phyloP scores from a whole-genome alignment of 2,888 invertebrate genomes.

The Listrodromus nycthemerus region DNA sequence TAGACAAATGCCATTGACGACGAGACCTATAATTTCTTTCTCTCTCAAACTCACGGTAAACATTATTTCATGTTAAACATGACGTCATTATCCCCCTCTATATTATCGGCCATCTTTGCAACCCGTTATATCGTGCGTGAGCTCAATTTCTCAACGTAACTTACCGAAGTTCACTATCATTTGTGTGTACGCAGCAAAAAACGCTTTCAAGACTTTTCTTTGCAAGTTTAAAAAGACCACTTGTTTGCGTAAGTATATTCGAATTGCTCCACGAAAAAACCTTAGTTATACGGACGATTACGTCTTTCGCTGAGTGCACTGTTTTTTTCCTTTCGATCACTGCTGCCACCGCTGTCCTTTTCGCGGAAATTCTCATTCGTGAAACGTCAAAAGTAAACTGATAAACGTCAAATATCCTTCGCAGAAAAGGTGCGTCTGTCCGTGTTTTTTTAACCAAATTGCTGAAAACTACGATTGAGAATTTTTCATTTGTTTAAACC shows the following conservation, averaged over 20 bases:
- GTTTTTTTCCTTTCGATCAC: slow-evolving; percentile 2
- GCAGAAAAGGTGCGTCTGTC: neutral
- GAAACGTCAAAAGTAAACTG: slow-evolving; percentile 39
- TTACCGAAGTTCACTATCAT: slow-evolving; percentile 21
- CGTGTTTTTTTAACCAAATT: neutral
- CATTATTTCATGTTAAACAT: slow-evolving; percentile 61
- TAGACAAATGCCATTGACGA: slow-evolving; percentile 1
- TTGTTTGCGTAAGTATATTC: neutral
- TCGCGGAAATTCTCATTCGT: slow-evolving; percentile 11
- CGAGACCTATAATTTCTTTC: slow-evolving; percentile 9
- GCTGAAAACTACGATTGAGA: neutral
- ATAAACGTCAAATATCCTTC: neutral
- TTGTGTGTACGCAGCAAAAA: slow-evolving; percentile 2
- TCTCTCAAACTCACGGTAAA: neutral
- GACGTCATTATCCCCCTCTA: slow-evolving; percentile 66
- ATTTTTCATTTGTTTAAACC: neutral
- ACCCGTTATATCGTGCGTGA: slow-evolving; percentile 53
- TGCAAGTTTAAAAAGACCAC: neutral
- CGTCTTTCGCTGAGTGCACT: slow-evolving; percentile 14
- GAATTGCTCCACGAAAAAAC: neutral
- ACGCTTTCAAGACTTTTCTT: neutral
- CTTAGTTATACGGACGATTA: slow-evolving; percentile 1
- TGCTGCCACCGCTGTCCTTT: slow-evolving; percentile 15
- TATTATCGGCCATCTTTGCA: slow-evolving; percentile 70
- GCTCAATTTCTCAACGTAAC: slow-evolving; percentile 22